Evolutionary conservation across 37 sponge, comb jelly and placozoan genomes (phyloP), one percentile per base, ranked within the genome.

Genomic region (Eunapius fragilis): DNA sequence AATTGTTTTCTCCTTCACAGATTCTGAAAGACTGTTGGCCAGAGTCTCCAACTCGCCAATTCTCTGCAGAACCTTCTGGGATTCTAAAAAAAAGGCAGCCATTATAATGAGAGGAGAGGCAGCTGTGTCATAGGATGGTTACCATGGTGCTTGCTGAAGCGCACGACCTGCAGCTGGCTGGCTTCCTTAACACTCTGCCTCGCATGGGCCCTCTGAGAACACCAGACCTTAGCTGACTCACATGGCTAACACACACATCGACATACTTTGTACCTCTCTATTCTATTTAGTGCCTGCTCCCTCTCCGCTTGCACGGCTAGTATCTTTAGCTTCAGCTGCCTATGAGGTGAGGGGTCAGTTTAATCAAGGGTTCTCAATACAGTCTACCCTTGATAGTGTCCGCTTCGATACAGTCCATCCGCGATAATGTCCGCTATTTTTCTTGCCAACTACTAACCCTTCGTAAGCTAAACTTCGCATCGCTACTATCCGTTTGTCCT

Each of bases 1-100:
- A 11, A 87, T 31, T 47, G 87, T 80, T 27, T 91, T 91, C 74
- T 86, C 91, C 31, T 91, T 91, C 28, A 91, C 91, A 33, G 87
- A 74, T 71, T 87, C 87, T 28, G 87, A 87, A 0, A 91, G 87
- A 74, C 80, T 84, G 30, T 91, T 87, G 22, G 84, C 87, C 33
- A 91, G 47, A 23, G 45, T 45, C 68, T 91, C 91, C 84, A 91
- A 48, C 36, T 91, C 91, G 3, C 36, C 32, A 14, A 87, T 75
- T 9, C 84, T 82, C 69, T 45, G 68, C 41, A 83, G 10, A 31
- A 81, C 23, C 32, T 79, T 70, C 27, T 71, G 75, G 24, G 69
- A 31, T 14, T 80, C 86, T 85, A 71, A 13, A 34, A 36, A n/a
- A 22, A 26, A 1, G 24, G 19, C 35, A 58, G 0, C 4, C 7